Evolutionary conservation across 2,888 invertebrate genomes (phyloP), one percentile per base, ranked within the genome.

Genomic region (Callyntrura sp.): DNA sequence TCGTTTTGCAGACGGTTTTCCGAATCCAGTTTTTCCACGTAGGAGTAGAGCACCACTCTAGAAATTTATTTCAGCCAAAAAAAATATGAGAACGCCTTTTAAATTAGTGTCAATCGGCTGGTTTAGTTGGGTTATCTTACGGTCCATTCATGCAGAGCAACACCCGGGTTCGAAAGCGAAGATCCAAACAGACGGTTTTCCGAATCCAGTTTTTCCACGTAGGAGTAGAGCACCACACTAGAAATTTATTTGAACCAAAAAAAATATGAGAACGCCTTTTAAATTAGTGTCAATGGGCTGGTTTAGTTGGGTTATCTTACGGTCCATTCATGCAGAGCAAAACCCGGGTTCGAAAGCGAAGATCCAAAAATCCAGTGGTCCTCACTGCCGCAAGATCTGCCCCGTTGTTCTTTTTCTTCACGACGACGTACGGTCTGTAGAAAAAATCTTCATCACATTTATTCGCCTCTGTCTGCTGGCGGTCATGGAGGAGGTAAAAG

Each of bases 81-180:
- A n/a, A n/a, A n/a, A n/a, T n/a, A n/a, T n/a, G n/a, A n/a, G n/a
- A n/a, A n/a, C n/a, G n/a, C n/a, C n/a, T n/a, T n/a, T n/a, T n/a
- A n/a, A n/a, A n/a, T n/a, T n/a, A n/a, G n/a, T n/a, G n/a, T n/a
- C n/a, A n/a, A n/a, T n/a, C n/a, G n/a, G n/a, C n/a, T n/a, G n/a
- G n/a, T n/a, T n/a, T n/a, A n/a, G n/a, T n/a, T n/a, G n/a, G n/a
- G n/a, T n/a, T n/a, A n/a, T n/a, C 79, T 62, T 82, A 82, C 82
- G 82, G 82, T n/a, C 82, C 82, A 43, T 82, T 82, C 11, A 82
- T 82, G 14, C 82, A 82, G 0, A 82, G 45, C 4, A 65, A 23
- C 0, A 82, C 45, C 14, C 82, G 28, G 14, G 35, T 62, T 6
- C 62, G 14, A 25, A 45, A 43, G 8, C 82, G 60, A 11, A 82